Percentiles rank a stretch among this genome's conserved stretches.
phyloP scores from a whole-genome alignment of 2,888 invertebrate species.

The Melipona bicolor region DNA sequence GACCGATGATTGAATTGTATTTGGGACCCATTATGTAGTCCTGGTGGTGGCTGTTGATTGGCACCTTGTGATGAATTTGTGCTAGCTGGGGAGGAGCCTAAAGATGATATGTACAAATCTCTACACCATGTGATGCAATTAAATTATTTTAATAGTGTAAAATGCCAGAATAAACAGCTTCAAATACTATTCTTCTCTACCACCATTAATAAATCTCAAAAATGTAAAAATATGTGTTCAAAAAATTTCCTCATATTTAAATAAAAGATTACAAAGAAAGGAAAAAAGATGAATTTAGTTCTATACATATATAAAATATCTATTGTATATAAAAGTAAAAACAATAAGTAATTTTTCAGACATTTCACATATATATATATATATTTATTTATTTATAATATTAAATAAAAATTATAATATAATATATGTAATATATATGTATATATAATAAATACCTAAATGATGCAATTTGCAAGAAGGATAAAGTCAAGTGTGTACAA shows the following conservation, averaged over 20 bases:
- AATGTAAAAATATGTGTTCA: slow-evolving; percentile 42
- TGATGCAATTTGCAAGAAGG: slow-evolving; percentile 54
- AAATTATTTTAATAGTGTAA: slow-evolving; percentile 52
- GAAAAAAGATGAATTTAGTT: not conserved
- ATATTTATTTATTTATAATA: too few species aligned
- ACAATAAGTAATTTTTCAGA: slow-evolving; percentile 37
- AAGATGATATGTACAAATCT: slow-evolving; percentile 68
- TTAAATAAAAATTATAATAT: too few species aligned
- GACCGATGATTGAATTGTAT: slow-evolving; percentile 82
- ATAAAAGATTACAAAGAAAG: slow-evolving; percentile 8
- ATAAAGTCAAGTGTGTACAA: slow-evolving; percentile 65
- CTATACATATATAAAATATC: not conserved
- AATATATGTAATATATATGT: not conserved
- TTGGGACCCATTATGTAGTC: slow-evolving; percentile 78
- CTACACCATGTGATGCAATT: slow-evolving; percentile 73
- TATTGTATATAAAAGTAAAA: not conserved
- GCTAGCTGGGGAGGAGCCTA: slow-evolving; percentile 81
- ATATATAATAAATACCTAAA: slow-evolving; percentile 29
- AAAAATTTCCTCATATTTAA: slow-evolving; percentile 34
- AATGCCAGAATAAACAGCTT: slow-evolving; percentile 79
- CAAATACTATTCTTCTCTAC: slow-evolving; percentile 51
- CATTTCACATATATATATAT: slow-evolving; percentile 12
- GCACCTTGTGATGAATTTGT: slow-evolving; percentile 78
- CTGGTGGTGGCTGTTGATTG: slow-evolving; percentile 80
- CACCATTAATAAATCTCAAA: slow-evolving; percentile 43